These are phyloP conservation scores for Kryphioiulus occultus DNA, from an alignment of 2,888 invertebrate species.

Conservation along the genomic window DNA sequence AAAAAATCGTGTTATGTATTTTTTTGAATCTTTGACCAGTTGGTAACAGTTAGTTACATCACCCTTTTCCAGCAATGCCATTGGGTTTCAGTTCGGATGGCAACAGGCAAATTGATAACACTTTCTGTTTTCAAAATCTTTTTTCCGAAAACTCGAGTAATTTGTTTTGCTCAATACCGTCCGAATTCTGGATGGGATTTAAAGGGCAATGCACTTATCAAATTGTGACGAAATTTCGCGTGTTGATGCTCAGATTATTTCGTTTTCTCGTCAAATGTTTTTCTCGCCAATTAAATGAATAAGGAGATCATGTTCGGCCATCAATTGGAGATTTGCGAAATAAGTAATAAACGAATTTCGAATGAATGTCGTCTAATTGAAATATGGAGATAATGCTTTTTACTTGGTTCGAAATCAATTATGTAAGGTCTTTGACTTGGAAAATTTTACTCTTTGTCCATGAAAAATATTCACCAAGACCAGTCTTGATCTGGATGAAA, in stretches of 20 bases:
- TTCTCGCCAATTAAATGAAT: too few relatives aligned
- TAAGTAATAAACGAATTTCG: too few relatives aligned
- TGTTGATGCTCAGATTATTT: neutral
- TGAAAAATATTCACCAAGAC: too few relatives aligned
- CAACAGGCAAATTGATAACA: neutral
- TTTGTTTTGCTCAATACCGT: slow-evolving; percentile 10
- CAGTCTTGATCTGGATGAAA: too few relatives aligned
- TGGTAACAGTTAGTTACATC: neutral
- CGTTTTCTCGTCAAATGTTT: too few relatives aligned
- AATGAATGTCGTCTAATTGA: neutral
- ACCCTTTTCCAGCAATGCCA: neutral
- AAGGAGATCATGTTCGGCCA: too few relatives aligned
- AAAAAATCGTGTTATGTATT: too few relatives aligned
- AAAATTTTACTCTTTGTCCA: too few relatives aligned
- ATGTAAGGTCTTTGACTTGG: neutral
- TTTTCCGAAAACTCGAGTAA: neutral
- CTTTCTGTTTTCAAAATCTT: too few relatives aligned
- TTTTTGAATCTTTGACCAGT: too few relatives aligned
- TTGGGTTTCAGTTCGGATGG: neutral
- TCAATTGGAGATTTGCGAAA: too few relatives aligned
- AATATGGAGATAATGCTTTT: neutral
- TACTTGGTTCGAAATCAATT: neutral
- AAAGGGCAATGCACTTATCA: slow-evolving; percentile 21
- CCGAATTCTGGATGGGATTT: neutral
- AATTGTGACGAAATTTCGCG: neutral